Evolutionary conservation across 2,888 invertebrate species (phyloP), one percentile per base, ranked within the genome.

Genomic region (Sicus ferrugineus): DNA sequence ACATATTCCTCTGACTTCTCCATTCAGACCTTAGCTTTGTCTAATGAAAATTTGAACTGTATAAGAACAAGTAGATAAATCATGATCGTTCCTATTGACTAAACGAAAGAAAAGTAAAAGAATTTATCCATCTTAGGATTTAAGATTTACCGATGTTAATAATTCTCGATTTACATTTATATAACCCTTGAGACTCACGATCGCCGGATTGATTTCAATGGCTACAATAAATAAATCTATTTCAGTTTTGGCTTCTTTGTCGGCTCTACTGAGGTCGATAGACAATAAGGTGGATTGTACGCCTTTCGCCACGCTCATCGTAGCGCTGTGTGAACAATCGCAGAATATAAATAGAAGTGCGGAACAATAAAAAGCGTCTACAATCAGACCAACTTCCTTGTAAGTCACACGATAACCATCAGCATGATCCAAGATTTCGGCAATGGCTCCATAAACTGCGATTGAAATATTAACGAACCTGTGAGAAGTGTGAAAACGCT

Each of bases 121-220:
- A 70, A 48, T 61, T 59, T 46, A 54, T n/a, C n/a, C n/a, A 34
- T 16, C 5, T 42, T 42, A 42, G 38, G 38, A n/a, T 42, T 42
- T 46, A 14, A 14, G 38, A 81, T 87, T 85, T 80, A 90, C 91
- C 73, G 90, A 89, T 48, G 90, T 89, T 19, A 91, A 82, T 3
- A 91, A 82, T 77, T 90, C 89, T 68, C 91, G 87, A 79, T 90
- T 90, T 23, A 91, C 90, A 73, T 89, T 83, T 0, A 89, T 89
- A 75, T 90, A 91, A 28, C 91, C 91, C 77, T 89, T 89, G 59
- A 91, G 82, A 31, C 89, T 90, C 0, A 91, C 91, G 21, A 89
- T 89, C 0, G 91, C 90, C 5, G 91, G 90, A 80, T 91, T 91
- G 89, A 91, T 89, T 81, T 90, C 88, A 63, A 91, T 90, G 0